Evolutionary conservation across 1,140 invertebrate species (phyloP).

Genomic region (Ruditapes philippinarum): DNA sequence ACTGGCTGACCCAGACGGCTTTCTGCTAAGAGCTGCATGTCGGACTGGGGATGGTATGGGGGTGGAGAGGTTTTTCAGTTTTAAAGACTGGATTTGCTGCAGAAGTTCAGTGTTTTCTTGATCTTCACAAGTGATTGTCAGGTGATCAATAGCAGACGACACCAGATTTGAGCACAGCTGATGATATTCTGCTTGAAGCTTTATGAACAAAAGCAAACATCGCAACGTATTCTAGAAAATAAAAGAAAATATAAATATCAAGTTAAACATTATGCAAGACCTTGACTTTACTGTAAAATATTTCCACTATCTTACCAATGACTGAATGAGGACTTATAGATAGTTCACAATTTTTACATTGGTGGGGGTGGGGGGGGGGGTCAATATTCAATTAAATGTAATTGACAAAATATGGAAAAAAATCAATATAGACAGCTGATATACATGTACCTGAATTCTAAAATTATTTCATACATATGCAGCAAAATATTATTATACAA

Average conservation of each 20-base stretch:
- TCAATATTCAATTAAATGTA: no score
- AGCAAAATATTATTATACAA: no score
- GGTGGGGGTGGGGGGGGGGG: no score
- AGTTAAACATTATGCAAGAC: neutral
- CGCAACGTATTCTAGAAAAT: slow-evolving; percentile 74
- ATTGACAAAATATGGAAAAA: no score
- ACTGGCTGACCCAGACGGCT: slow-evolving; percentile 55
- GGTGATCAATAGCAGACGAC: slow-evolving; percentile 72
- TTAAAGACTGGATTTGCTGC: slow-evolving; percentile 68
- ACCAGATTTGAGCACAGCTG: slow-evolving; percentile 78
- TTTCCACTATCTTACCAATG: no score
- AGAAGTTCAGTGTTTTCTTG: slow-evolving; percentile 70
- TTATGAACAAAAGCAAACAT: slow-evolving; percentile 78
- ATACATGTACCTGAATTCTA: no score
- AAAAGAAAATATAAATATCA: neutral
- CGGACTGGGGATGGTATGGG: slow-evolving; percentile 64
- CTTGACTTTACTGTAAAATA: no score
- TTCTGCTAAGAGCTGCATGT: slow-evolving; percentile 55
- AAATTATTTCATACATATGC: no score
- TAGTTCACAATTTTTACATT: no score
- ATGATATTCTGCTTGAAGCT: slow-evolving; percentile 81
- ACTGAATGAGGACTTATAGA: no score
- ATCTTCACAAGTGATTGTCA: slow-evolving; percentile 70
- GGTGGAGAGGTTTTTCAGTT: slow-evolving; percentile 69
- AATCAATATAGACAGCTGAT: no score